These are phyloP conservation scores for Parazoanthus darwini DNA, from an alignment of 92 coral and sea anemone species.

Conservation along the genomic window DNA sequence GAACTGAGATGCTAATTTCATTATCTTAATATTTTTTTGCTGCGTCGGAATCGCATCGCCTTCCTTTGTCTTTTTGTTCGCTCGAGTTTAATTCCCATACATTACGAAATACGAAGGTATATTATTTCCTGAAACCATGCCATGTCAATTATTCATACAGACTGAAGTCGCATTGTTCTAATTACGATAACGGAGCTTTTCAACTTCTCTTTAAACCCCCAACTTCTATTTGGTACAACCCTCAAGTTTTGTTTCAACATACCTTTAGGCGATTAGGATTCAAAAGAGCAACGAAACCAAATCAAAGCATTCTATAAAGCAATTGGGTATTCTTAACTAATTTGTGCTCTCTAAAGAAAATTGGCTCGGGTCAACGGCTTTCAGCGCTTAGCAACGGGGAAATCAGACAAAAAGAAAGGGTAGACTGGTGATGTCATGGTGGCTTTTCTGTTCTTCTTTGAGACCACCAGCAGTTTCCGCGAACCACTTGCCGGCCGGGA, in stretches of 20 bases:
- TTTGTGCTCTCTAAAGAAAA: slow-evolving; percentile 18
- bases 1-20: not conserved
- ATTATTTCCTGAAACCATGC: slow-evolving; percentile 81
- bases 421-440: slow-evolving; percentile 5
- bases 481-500: slow-evolving; percentile 11
- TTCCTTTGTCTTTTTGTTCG: slow-evolving; percentile 31
- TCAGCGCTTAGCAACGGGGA: slow-evolving; percentile 45
- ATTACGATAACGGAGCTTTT: slow-evolving; percentile 12
- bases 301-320: not conserved
- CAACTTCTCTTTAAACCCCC: slow-evolving; percentile 12
- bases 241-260: not conserved
- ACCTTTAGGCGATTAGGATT: not conserved
- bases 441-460: not conserved
- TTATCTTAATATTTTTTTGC: not conserved
- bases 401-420: slow-evolving; percentile 17
- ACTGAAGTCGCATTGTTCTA: slow-evolving; percentile 33
- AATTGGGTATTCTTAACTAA: not conserved
- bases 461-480: slow-evolving; percentile 13
- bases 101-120: slow-evolving; percentile 57
- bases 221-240: not conserved
- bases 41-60: not conserved
- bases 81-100: slow-evolving; percentile 38
- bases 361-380: slow-evolving; percentile 25
- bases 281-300: not conserved
- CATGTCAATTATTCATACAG: slow-evolving; percentile 89